Evolutionary conservation across 30 jellyfish, hydroid and myxozoan genomes (phyloP).

Genomic region (Hydractinia echinata): DNA sequence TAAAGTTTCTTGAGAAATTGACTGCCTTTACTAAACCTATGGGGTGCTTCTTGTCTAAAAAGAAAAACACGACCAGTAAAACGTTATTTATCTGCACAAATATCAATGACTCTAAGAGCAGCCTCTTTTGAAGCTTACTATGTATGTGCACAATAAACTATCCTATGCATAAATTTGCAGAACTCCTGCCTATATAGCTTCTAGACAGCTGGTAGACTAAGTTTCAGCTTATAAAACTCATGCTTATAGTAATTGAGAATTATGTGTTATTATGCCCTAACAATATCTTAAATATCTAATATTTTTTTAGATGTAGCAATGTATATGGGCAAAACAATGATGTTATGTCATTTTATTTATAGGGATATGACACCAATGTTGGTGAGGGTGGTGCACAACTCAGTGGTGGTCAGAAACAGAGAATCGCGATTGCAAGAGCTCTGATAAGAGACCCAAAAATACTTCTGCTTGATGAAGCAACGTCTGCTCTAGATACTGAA

Average conservation of each 20-base stretch:
- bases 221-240: neutral
- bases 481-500: constrained; percentile 78
- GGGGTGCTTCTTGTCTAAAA: too few relatives aligned
- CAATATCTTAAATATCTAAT: neutral
- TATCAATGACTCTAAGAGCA: too few relatives aligned
- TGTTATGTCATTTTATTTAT: neutral
- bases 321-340: neutral
- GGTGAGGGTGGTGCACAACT: constrained; percentile 84
- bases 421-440: constrained; percentile 83
- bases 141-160: too few relatives aligned
- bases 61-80: too few relatives aligned
- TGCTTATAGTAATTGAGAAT: too few relatives aligned
- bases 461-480: constrained; percentile 63
- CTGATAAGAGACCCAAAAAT: constrained; percentile 61
- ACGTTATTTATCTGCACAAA: too few relatives aligned
- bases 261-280: too few relatives aligned
- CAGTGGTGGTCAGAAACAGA: constrained; percentile 81
- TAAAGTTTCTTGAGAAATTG: too few relatives aligned
- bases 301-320: neutral
- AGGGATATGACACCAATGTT: constrained; percentile 55
- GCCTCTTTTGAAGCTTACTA: too few relatives aligned
- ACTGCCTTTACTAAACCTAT: too few relatives aligned
- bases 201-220: too few relatives aligned
- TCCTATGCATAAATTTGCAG: neutral
- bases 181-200: too few relatives aligned